Percentiles rank a stretch among this genome's conserved stretches.
Evolutionary conservation across 2,113 vertebrate genomes (phyloP).

Genomic region (Oncorhynchus nerka): DNA sequence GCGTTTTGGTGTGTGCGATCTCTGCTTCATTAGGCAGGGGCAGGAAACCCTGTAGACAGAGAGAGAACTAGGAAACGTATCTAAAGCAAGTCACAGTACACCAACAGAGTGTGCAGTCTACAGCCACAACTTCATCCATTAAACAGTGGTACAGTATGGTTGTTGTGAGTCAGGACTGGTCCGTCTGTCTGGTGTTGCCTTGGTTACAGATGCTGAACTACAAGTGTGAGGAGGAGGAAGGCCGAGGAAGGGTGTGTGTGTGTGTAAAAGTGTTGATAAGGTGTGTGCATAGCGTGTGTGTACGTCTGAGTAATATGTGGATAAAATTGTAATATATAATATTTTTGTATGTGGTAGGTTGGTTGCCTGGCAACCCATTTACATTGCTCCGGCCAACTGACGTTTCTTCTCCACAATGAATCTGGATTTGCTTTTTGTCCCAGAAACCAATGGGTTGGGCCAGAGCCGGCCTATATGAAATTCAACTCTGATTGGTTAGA

Average conservation of each 20-base stretch:
- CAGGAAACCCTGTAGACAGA: conserved; percentile 82
- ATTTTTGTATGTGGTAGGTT: too few species aligned
- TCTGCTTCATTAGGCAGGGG: conserved; percentile 89
- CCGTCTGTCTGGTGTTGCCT: conserved; percentile 49
- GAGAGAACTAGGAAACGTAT: neutral
- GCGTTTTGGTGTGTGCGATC: conserved; percentile 95
- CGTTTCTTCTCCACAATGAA: too few species aligned
- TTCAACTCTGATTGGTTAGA: too few species aligned
- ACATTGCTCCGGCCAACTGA: too few species aligned
- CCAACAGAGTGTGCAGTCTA: too few species aligned
- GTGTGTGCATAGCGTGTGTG: neutral
- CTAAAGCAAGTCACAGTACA: too few species aligned
- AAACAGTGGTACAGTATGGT: too few species aligned
- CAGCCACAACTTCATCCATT: too few species aligned
- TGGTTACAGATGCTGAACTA: conserved; percentile 33
- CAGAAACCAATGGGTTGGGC: too few species aligned
- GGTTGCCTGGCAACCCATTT: neutral
- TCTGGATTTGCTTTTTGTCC: too few species aligned
- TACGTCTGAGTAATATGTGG: neutral
- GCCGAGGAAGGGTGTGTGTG: neutral
- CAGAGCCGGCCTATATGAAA: too few species aligned
- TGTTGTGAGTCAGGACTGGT: neutral
- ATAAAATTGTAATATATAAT: too few species aligned
- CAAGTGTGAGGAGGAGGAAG: neutral
- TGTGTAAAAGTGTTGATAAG: neutral